phyloP scores from a whole-genome alignment of 2,888 invertebrate species.

The Cataglyphis albicans region DNA sequence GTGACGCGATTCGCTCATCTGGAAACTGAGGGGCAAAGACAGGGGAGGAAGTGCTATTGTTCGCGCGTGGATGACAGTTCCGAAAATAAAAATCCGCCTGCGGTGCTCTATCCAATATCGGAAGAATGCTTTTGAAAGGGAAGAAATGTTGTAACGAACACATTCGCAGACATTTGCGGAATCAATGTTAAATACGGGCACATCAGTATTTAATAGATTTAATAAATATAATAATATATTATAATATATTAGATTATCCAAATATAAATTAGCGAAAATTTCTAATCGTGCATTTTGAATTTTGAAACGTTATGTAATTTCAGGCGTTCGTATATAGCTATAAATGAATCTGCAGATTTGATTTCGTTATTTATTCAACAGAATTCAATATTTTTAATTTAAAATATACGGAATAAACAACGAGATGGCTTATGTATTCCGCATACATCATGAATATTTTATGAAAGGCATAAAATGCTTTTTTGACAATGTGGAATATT shows the following conservation, averaged over 20 bases:
- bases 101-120: slow-evolving; percentile 53
- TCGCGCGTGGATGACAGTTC: slow-evolving; percentile 66
- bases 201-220: slow-evolving; percentile 2
- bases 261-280: background rate
- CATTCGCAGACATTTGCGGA: slow-evolving; percentile 29
- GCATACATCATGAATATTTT: slow-evolving; percentile 21
- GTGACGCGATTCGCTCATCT: slow-evolving; percentile 64
- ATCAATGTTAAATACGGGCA: slow-evolving; percentile 19
- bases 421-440: background rate
- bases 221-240: background rate
- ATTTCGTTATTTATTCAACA: background rate
- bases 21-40: slow-evolving; percentile 66
- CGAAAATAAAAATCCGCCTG: slow-evolving; percentile 69
- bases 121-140: slow-evolving; percentile 45
- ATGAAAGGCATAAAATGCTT: background rate
- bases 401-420: slow-evolving; percentile 20
- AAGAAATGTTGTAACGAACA: slow-evolving; percentile 44
- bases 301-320: background rate
- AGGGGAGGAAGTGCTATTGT: slow-evolving; percentile 64
- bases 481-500: slow-evolving; percentile 8
- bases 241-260: background rate
- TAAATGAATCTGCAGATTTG: slow-evolving; percentile 12
- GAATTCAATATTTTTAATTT: background rate
- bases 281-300: background rate
- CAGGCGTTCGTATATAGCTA: background rate